phyloP scores from a whole-genome alignment of 2,113 vertebrate genomes.

The Amphiprion ocellaris region DNA sequence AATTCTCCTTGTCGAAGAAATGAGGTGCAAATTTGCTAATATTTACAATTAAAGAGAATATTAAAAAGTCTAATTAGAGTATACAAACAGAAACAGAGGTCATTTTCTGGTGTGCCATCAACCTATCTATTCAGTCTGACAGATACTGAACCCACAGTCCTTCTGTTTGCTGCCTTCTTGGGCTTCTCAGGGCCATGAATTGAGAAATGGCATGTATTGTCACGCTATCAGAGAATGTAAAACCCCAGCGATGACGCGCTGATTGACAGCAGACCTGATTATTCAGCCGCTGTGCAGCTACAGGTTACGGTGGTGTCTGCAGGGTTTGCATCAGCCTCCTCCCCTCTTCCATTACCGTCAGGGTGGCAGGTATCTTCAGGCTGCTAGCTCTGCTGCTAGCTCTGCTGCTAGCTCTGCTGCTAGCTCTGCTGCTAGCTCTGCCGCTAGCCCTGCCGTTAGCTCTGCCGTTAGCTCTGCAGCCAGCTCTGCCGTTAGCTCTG shows the following conservation, averaged over 20 bases:
- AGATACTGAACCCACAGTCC: slow-evolving; percentile 11
- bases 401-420: background rate
- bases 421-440: too few relatives aligned
- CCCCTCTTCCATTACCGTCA: slow-evolving; percentile 43
- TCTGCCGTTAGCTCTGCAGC: too few relatives aligned
- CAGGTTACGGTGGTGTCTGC: slow-evolving; percentile 49
- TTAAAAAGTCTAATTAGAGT: too few relatives aligned
- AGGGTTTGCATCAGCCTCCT: slow-evolving; percentile 62
- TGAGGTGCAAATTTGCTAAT: too few relatives aligned
- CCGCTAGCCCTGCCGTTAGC: too few relatives aligned
- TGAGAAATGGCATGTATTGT: slow-evolving; percentile 64
- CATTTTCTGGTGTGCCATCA: slow-evolving; percentile 21
- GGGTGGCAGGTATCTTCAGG: slow-evolving; percentile 53
- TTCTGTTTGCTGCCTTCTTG: slow-evolving; percentile 34
- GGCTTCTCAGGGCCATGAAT: slow-evolving; percentile 41
- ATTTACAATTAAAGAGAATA: too few relatives aligned
- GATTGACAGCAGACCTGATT: slow-evolving; percentile 24
- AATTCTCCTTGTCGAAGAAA: too few relatives aligned
- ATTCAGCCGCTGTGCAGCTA: slow-evolving; percentile 1
- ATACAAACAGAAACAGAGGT: background rate
- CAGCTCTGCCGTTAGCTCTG: too few relatives aligned
- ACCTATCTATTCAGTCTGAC: slow-evolving; percentile 35
- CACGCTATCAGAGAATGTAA: slow-evolving; percentile 56
- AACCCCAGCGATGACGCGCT: slow-evolving; percentile 39
- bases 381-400: slow-evolving; percentile 37